Base-by-base conservation (phyloP, 2,797 vertebrate species). In the Chaetodon trifasciatus region DNA sequence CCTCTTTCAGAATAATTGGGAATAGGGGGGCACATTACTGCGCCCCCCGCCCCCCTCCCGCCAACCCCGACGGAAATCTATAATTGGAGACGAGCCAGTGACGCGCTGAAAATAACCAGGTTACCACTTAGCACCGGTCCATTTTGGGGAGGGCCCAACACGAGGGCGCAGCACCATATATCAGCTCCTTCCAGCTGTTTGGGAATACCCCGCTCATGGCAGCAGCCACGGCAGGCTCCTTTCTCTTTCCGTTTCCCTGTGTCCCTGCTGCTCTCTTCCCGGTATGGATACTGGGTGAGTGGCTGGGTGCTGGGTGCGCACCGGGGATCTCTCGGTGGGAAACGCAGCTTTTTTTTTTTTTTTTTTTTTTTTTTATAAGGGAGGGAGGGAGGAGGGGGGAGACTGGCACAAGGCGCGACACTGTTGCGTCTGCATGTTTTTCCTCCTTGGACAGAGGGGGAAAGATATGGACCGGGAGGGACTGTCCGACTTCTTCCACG, bases 101-200 rank as follows among this genome's bases (percentile, higher is more conserved):
- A 93, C 93, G 91, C 89, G 91, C 93, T 93, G 92, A 93, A 94
- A 95, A 93, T 93, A 95, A 93, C 90, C 93, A 93, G 93, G 91
- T 94, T 92, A 90, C 89, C 91, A 92, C 90, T 93, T 81, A 90
- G 93, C 90, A 89, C 92, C 91, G 93, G 92, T 93, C 91, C 92
- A 92, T 93, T 93, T 95, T 91, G 92, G 94, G 94, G 94, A 94
- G 94, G 94, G 94, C 91, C 92, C 89, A 89, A 39, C 90, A 86
- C 81, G 88, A 89, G 93, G 92, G 89, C 89, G 88, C 91, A 92
- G 88, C 91, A 81, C 84, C 92, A 87, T 92, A 93, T 94, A 92
- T 92, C 91, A 89, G 89, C 89, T 91, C 84, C 83, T 90, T 94
- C 91, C 92, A 93, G 93, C 93, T 92, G 92, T 92, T 91, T 91